A percentile compares a stretch with the other conserved stretches of the same genome.
phyloP scores from a whole-genome alignment of 2,888 invertebrate genomes.

The Rhamphomyia laevipes region DNA sequence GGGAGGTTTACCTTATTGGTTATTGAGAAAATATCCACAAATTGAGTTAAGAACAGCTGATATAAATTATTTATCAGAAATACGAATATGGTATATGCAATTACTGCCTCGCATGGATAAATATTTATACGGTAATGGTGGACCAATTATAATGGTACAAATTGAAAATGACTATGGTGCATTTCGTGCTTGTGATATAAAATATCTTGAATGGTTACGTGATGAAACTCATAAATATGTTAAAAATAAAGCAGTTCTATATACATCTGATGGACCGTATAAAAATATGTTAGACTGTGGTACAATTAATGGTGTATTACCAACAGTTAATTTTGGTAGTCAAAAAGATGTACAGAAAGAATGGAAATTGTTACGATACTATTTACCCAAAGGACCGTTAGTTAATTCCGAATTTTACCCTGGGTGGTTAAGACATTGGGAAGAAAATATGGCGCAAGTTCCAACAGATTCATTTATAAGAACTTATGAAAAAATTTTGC shows the following conservation, averaged over 20 bases:
- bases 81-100: conserved; percentile 42
- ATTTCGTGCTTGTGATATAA: conserved; percentile 56
- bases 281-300: conserved; percentile 49
- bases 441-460: conserved; percentile 33
- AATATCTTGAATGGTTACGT: conserved; percentile 55
- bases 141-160: conserved; percentile 79
- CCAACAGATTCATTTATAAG: no score
- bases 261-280: conserved; percentile 67
- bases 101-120: conserved; percentile 40
- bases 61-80: conserved; percentile 44
- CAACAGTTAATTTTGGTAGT: conserved; percentile 66
- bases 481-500: conserved; percentile 37
- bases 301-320: conserved; percentile 53
- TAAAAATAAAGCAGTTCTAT: conserved; percentile 59
- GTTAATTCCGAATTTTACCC: conserved; percentile 88
- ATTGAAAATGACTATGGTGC: conserved; percentile 93
- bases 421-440: conserved; percentile 90
- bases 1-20: conserved; percentile 71
- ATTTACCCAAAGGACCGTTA: conserved; percentile 58
- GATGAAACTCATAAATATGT: conserved; percentile 45
- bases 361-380: conserved; percentile 33
- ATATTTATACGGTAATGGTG: conserved; percentile 55
- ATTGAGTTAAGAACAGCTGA: conserved; percentile 55
- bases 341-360: conserved; percentile 23
- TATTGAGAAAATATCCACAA: conserved; percentile 50